These are phyloP conservation scores for Sminthurides bifidus DNA, from an alignment of 1,140 invertebrate species.

Conservation along the genomic window DNA sequence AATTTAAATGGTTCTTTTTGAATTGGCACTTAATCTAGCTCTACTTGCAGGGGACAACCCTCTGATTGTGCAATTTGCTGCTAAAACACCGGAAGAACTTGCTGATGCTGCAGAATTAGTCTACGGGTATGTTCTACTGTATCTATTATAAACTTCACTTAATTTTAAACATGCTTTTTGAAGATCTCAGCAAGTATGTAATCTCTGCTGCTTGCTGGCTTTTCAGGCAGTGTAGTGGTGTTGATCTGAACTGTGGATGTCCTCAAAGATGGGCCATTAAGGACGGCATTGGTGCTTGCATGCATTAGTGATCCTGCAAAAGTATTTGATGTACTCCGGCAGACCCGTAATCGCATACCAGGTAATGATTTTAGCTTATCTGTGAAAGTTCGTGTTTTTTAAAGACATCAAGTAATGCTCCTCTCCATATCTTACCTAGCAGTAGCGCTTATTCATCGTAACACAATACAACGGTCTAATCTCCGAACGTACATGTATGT, in stretches of 20 bases:
- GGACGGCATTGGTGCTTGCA: conserved; percentile 74
- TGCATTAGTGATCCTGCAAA: conserved; percentile 72
- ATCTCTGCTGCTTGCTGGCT: conserved; percentile 16
- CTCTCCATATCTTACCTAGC: no score
- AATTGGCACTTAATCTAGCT: conserved; percentile 7
- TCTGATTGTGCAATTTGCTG: conserved; percentile 87
- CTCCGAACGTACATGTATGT: neutral
- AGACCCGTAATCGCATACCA: conserved; percentile 58
- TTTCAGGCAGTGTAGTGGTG: conserved; percentile 65
- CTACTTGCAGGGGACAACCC: conserved; percentile 55
- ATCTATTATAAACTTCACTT: neutral
- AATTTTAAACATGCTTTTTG: conserved; percentile 3
- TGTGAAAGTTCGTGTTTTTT: conserved; percentile 75
- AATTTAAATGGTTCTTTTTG: conserved; percentile 2
- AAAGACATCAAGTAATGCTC: no score
- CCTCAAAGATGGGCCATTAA: conserved; percentile 89
- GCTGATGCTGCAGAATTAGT: conserved; percentile 70
- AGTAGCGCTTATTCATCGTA: no score
- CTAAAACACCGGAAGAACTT: conserved; percentile 71
- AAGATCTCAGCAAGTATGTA: neutral
- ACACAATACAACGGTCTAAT: no score
- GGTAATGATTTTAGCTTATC: conserved; percentile 68
- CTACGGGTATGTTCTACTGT: conserved; percentile 48
- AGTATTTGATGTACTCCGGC: conserved; percentile 65
- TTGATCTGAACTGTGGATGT: conserved; percentile 94